Base-by-base conservation (phyloP, 2,888 invertebrate genomes). In the Drepana falcataria region DNA sequence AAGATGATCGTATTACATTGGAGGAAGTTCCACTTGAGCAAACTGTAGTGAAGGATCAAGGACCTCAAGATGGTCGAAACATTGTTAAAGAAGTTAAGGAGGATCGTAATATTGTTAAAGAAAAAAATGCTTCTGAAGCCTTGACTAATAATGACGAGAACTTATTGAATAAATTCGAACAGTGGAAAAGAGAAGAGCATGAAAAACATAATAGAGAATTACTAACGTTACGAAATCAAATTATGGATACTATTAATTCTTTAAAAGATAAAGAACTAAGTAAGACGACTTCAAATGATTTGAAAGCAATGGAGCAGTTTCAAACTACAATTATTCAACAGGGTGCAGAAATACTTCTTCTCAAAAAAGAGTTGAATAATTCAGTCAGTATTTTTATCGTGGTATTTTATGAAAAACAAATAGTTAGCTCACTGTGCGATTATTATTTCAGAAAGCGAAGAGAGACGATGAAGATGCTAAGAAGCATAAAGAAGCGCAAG, bases 121-220 rank as follows among this genome's bases (percentile, higher is more conserved):
- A 68, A 59, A 77, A 65, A 59, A 87, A 77, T 71, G 87, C 88
- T 56, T 83, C 75, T 35, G 85, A 84, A 63, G 83, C 84, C 33
- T 77, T 75, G 3, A 81, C 84, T 9, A 78, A 75, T 51, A 75
- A 74, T 49, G 85, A 85, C 59, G 77, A 74, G 51, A 75, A 77
- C 59, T 67, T 87, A 47, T 58, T 87, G 47, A 79, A 83, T 71
- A 89, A 79, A 75, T 85, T 85, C 60, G 92, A 85, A 68, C 85
- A 81, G 73, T 92, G 91, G 89, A 93, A 91, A 73, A 85, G 86
- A 69, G 78, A 89, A 69, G 91, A 92, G 71, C 81, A 91, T 58
- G 89, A 88, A 54, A 93, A 92, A 68, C 92, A 92, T 69, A 87
- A 87, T 48, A 87, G 87, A 66, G 90, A 92, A 77, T 91, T 93